Base-by-base conservation (phyloP, 2,888 invertebrate genomes). In the Ferrisia virgata region DNA sequence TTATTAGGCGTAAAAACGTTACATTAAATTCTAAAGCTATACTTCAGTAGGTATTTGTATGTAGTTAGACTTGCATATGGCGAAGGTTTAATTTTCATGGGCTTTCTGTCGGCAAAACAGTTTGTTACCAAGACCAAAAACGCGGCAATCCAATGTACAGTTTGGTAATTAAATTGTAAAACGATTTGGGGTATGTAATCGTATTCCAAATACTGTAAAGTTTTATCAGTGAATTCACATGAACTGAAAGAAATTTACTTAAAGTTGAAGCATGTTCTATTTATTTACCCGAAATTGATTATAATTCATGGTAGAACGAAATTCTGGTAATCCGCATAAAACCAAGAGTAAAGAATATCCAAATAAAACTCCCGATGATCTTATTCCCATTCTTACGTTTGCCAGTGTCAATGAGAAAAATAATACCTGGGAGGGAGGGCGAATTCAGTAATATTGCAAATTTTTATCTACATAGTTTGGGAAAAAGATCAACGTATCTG, bases 341-440 rank as follows among this genome's bases (percentile, higher is more conserved):
- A 91, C 90, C 84, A 95, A 89, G 0, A 96, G 88, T 25, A 97
- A 90, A 97, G 98, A 98, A 89, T 97, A 98, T 86, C 96, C 89
- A 89, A 97, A 98, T 85, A 96, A 90, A 82, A 95, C 91, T 4
- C 98, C 98, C 4, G 98, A 98, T n/a, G 97, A 94, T 87, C 95
- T 92, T 87, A 96, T 91, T 25, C 98, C 98, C 90, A 92, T 92
- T 88, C 93, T 93, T 87, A 94, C 93, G 89, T 97, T 97, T 88
- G 94, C 93, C 87, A 92, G 91, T 86, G 96, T 90, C 86, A 98
- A 90, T 8, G 92, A 89, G 43, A 91, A 91, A 86, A 94, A 91
- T 87, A 96, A 90, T 85, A 90, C 89, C 97, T n/a, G n/a, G n/a
- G n/a, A n/a, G n/a, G n/a, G n/a, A n/a, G n/a, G n/a, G n/a, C n/a